phyloP scores from a whole-genome alignment of 2,113 vertebrate genomes.

The Epinephelus fuscoguttatus region DNA sequence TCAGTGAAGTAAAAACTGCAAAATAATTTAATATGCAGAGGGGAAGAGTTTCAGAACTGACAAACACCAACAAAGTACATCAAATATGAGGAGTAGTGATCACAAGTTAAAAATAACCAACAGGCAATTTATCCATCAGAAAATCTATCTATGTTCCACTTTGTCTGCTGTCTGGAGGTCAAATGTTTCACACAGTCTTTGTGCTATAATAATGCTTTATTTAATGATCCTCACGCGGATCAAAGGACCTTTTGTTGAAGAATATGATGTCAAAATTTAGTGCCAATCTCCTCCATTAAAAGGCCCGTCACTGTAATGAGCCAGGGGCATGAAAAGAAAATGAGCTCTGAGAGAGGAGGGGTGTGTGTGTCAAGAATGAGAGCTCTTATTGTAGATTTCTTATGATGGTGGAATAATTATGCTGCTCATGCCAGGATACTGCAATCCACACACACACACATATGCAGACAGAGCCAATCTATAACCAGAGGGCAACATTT shows the following conservation, averaged over 20 bases:
- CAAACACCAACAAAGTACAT: not conserved
- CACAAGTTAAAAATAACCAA: constrained; percentile 16
- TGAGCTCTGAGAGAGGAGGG: constrained; percentile 26
- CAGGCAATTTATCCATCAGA: not conserved
- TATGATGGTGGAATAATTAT: constrained; percentile 37
- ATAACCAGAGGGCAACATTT: constrained; percentile 30
- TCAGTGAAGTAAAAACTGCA: constrained; percentile 1
- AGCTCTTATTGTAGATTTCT: constrained; percentile 39
- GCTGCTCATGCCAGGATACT: not conserved
- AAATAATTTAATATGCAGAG: not conserved
- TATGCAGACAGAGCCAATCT: constrained; percentile 17
- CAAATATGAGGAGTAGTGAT: not conserved
- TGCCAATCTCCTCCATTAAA: constrained; percentile 47
- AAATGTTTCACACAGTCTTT: constrained; percentile 7
- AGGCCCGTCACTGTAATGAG: constrained; percentile 44
- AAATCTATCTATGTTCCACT: not conserved
- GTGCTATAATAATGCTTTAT: constrained; percentile 19
- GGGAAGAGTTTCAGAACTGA: not conserved
- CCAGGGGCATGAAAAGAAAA: constrained; percentile 40
- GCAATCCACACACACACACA: not conserved
- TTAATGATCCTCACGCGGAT: constrained; percentile 35
- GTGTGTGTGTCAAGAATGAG: constrained; percentile 28
- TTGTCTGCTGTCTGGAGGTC: constrained; percentile 27
- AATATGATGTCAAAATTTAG: constrained; percentile 28
- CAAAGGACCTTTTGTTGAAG: constrained; percentile 37